These are phyloP conservation scores for Spisula solida DNA, from an alignment of 2,888 invertebrate species.

Conservation along the genomic window DNA sequence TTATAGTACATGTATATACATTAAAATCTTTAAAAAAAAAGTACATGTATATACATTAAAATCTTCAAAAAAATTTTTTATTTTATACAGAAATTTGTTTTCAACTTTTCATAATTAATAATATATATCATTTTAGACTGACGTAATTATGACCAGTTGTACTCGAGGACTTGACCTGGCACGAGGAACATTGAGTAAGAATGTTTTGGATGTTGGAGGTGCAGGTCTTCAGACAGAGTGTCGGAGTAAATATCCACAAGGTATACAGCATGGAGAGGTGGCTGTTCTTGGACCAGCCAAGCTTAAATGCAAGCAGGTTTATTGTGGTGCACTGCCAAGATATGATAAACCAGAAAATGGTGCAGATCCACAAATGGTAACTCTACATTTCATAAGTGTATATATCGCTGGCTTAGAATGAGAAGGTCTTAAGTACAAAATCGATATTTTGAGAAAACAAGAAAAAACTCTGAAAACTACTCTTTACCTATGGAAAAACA, in stretches of 20 bases:
- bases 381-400: too few relatives aligned
- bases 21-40: too few relatives aligned
- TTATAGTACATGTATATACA: too few relatives aligned
- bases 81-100: neutral
- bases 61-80: too few relatives aligned
- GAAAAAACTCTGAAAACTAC: too few relatives aligned
- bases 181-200: conserved; percentile 76
- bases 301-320: conserved; percentile 63
- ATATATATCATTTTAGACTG: conserved; percentile 73
- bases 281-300: conserved; percentile 73
- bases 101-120: neutral
- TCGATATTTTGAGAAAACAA: too few relatives aligned
- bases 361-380: conserved; percentile 31
- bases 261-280: conserved; percentile 75
- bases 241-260: conserved; percentile 69
- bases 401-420: too few relatives aligned
- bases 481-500: too few relatives aligned
- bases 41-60: too few relatives aligned
- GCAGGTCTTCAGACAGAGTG: conserved; percentile 76
- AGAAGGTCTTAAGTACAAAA: too few relatives aligned
- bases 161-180: conserved; percentile 74
- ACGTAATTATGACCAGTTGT: conserved; percentile 80
- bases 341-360: conserved; percentile 55
- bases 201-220: conserved; percentile 77
- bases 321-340: conserved; percentile 67